Conservation (phyloP, 2,113 vertebrate genomes). For the Periophthalmodon schlosseri region DNA sequence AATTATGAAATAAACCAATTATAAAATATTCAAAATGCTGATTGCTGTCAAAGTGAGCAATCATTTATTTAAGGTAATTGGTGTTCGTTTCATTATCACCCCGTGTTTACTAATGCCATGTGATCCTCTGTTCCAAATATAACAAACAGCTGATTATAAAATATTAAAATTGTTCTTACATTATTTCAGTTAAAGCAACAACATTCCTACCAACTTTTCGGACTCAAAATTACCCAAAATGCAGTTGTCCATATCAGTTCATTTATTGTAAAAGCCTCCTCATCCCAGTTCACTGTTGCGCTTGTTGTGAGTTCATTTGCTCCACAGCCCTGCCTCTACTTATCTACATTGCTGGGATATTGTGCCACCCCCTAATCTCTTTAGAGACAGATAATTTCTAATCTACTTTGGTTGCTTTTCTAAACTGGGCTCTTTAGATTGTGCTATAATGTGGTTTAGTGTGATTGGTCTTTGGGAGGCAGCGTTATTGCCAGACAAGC, state of each 20-base stretch:
- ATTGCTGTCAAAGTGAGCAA: constrained; percentile 54
- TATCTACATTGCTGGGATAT: constrained; percentile 5
- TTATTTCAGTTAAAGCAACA: neutral
- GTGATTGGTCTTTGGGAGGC: constrained; percentile 10
- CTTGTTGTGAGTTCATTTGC: constrained; percentile 3
- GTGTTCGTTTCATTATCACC: constrained; percentile 61
- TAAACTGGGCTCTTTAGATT: constrained; percentile 12
- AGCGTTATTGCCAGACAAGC: constrained; percentile 3
- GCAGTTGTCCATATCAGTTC: neutral
- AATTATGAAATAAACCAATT: too few species aligned
- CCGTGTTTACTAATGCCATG: constrained; percentile 59
- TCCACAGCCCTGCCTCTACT: neutral
- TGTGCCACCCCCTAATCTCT: constrained; percentile 1
- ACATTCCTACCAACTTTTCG: neutral
- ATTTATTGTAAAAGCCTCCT: neutral
- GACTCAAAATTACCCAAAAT: neutral
- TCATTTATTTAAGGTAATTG: constrained; percentile 66
- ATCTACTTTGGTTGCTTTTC: constrained; percentile 12
- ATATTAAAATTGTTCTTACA: neutral
- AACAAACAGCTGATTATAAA: neutral
- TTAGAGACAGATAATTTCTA: constrained; percentile 14
- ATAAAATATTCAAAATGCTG: constrained; percentile 1
- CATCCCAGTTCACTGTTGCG: neutral
- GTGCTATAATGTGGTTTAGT: constrained; percentile 15
- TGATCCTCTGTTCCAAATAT: too few species aligned